Percentiles rank a stretch among this genome's conserved stretches.
phyloP scores from a whole-genome alignment of 2,113 vertebrate genomes.

The Lophochroa leadbeateri region DNA sequence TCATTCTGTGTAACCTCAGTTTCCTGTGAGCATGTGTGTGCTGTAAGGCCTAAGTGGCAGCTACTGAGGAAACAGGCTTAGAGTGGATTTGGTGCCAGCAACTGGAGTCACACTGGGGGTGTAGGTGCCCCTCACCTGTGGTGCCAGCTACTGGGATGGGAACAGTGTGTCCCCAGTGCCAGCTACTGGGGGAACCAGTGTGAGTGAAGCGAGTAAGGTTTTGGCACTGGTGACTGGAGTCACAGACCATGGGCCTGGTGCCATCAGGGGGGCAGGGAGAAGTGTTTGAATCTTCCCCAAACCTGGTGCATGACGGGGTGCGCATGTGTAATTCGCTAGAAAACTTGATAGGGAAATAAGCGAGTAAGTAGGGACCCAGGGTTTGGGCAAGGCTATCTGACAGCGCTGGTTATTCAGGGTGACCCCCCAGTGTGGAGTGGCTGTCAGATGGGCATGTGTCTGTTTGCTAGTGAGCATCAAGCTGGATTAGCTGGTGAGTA shows the following conservation, averaged over 20 bases:
- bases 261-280: background rate
- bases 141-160: background rate
- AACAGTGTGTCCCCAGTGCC: background rate
- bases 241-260: background rate
- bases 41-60: background rate
- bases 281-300: background rate
- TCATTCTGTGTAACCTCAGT: background rate
- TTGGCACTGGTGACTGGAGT: background rate
- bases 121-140: background rate
- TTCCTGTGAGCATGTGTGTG: fast-evolving
- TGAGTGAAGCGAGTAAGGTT: background rate
- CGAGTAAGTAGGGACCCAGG: background rate
- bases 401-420: background rate
- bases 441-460: background rate
- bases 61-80: background rate
- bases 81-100: background rate
- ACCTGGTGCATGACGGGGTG: background rate
- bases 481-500: background rate
- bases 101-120: background rate
- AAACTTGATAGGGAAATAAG: background rate
- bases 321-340: background rate
- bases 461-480: background rate
- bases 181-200: background rate
- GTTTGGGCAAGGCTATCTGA: background rate
- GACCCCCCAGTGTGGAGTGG: background rate